Evolutionary conservation across 2,888 invertebrate genomes (phyloP), one percentile per base, ranked within the genome.

Genomic region (Crocallis elinguaria): DNA sequence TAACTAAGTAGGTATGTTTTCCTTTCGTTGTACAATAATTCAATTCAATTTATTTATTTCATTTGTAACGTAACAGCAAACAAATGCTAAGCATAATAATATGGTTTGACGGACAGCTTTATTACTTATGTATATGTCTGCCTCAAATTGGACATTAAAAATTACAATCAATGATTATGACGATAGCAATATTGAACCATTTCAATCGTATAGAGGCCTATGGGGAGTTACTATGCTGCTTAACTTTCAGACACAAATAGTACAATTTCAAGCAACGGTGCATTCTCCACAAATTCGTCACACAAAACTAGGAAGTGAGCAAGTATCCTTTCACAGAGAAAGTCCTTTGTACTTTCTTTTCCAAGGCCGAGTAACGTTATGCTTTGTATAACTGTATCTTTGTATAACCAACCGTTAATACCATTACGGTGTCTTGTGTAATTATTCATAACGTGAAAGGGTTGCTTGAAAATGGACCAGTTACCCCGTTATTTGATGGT

Each of bases 381-480:
- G 74, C 78, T 87, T 89, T 88, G 90, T 89, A 70, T 82, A 79
- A 81, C 83, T 67, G 81, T 39, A 36, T 29, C 32, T 49, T 54
- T 54, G 42, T 52, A 36, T 49, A 49, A 48, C 48, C 66, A 49
- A 33, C 42, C 66, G 69, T 60, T 62, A 77, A 73, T 70, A 67
- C 67, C 75, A 79, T 82, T 87, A 89, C 89, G 84, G 89, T 84
- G 73, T 72, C 81, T 87, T 84, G 88, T 88, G 86, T 90, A 87
- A 88, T 89, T 88, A 86, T 84, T 84, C 82, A 82, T 75, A 75
- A 75, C 67, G 73, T 69, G 75, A 84, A 88, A 88, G 86, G 86
- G 84, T 88, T 88, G 80, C 77, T 75, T 67, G 73, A 85, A 88
- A 88, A 86, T 88, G 77, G 88, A 85, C 72, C 86, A 86, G 65